A percentile compares a stretch with the other conserved stretches of the same genome.
Evolutionary conservation across 1,140 invertebrate genomes (phyloP).

Genomic region (Eumeta japonica): DNA sequence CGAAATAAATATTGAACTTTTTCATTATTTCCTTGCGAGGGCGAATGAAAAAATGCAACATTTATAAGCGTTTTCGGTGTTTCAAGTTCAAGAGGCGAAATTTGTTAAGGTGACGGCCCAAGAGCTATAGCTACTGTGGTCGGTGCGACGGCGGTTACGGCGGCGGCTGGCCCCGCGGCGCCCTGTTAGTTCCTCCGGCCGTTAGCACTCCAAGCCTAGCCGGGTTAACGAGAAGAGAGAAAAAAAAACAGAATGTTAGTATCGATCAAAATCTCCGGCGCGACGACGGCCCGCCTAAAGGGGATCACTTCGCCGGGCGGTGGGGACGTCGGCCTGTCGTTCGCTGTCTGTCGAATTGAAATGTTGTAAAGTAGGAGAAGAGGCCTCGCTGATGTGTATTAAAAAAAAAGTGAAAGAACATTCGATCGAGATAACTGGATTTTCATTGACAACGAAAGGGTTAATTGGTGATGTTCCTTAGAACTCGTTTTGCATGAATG

Average conservation of each 20-base stretch:
- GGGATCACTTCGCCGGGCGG: constrained; percentile 15
- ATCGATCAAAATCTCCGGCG: constrained; percentile 56
- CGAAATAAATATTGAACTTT: no score
- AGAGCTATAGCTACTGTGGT: constrained; percentile 54
- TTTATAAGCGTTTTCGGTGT: no score
- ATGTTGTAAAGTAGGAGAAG: no score
- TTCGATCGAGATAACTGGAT: no score
- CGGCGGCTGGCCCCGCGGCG: constrained; percentile 29
- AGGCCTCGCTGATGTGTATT: no score
- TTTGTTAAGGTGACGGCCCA: constrained; percentile 56
- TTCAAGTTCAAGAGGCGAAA: constrained; percentile 9
- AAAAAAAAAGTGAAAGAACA: no score
- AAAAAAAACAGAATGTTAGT: constrained; percentile 59
- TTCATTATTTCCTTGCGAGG: no score
- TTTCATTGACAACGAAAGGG: not conserved
- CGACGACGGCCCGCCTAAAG: constrained; percentile 48
- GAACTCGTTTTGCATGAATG: no score
- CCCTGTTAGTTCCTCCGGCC: constrained; percentile 49
- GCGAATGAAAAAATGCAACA: no score
- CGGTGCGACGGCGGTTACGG: constrained; percentile 38
- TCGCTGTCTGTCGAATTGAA: no score
- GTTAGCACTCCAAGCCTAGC: constrained; percentile 71
- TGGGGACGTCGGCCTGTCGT: constrained; percentile 4
- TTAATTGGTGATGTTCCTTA: no score
- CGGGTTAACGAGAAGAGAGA: constrained; percentile 59